Base-by-base conservation (phyloP, 2,113 vertebrate species). In the Jaculus jaculus region DNA sequence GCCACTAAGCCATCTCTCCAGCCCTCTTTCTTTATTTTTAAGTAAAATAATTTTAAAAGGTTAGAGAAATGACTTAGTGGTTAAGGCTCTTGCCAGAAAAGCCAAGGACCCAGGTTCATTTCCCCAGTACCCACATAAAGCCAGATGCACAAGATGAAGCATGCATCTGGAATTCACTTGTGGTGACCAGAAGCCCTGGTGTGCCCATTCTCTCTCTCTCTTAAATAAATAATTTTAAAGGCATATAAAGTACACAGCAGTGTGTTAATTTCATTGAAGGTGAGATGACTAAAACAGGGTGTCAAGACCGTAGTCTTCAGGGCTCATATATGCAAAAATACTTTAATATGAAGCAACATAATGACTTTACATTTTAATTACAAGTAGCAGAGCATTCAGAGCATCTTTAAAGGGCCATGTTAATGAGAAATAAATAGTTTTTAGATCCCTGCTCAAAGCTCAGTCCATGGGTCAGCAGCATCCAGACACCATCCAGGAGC, bases 281-380 rank as follows among this genome's bases (percentile, higher is more conserved):
- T 47, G 51, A 91, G 17, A 58, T 78, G 51, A 90, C 88, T 93
- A 63, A 47, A 91, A 89, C 1, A 63, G 16, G 17, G 3, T 73
- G 91, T 91, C 42, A 54, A 71, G 51, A 78, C 82, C 79, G 84
- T 77, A 20, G 2, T 84, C 30, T 92, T 88, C 81, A 85, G 58
- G 28, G 24, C 85, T 63, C 66, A 47, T 26, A 63, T 10, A 74
- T n/a, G 71, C 47, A 85, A 78, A 89, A 73, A 54, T 69, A 54
- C 32, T 81, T 90, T 42, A 82, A 68, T 42, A 82, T 37, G 58
- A 93, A 60, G n/a, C 65, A 89, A 69, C 26, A 68, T 66, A 93
- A 82, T 77, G 21, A 91, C 18, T 17, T 94, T 60, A 58, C 69
- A 39, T 89, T 78, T 77, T 72, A 77, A 91, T 94, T 79, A 90